A percentile compares a stretch with the other conserved stretches of the same genome.
Conservation (phyloP, 2,888 invertebrate species). For the Byasa hedistus region DNA sequence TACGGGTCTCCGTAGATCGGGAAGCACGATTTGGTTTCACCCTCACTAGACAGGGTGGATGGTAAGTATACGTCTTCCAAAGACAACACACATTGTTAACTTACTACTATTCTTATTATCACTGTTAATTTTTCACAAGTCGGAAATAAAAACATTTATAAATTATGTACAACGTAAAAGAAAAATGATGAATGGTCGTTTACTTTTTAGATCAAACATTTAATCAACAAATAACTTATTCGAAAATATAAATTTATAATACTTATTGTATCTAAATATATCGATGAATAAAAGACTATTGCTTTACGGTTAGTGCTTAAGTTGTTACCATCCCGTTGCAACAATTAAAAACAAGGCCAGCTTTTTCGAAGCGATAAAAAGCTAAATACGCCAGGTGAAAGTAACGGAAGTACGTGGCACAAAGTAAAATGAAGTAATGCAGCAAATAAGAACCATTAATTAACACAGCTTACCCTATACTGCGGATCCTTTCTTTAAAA, state of each 20-base stretch:
- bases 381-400: slow-evolving; percentile 29
- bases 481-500: slow-evolving; percentile 5
- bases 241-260: too few species aligned
- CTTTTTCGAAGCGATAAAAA: slow-evolving; percentile 21
- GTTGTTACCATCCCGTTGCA: not conserved
- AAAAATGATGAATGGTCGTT: too few species aligned
- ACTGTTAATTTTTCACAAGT: not conserved
- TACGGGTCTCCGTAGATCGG: slow-evolving; percentile 96
- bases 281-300: not conserved
- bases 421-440: slow-evolving; percentile 16
- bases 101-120: too few species aligned
- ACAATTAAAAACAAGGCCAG: slow-evolving; percentile 10
- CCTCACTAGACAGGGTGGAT: slow-evolving; percentile 94
- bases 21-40: slow-evolving; percentile 98
- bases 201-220: too few species aligned
- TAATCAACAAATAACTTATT: too few species aligned
- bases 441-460: slow-evolving; percentile 26
- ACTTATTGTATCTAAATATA: not conserved
- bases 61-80: slow-evolving; percentile 83
- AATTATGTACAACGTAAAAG: too few species aligned
- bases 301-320: not conserved
- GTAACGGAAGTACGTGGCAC: slow-evolving; percentile 17
- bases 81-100: not conserved
- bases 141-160: too few species aligned
- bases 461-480: slow-evolving; percentile 24